Evolutionary conservation across 2,797 vertebrate genomes (phyloP), one percentile per base, ranked within the genome.

Genomic region (Serranus cabrilla): DNA sequence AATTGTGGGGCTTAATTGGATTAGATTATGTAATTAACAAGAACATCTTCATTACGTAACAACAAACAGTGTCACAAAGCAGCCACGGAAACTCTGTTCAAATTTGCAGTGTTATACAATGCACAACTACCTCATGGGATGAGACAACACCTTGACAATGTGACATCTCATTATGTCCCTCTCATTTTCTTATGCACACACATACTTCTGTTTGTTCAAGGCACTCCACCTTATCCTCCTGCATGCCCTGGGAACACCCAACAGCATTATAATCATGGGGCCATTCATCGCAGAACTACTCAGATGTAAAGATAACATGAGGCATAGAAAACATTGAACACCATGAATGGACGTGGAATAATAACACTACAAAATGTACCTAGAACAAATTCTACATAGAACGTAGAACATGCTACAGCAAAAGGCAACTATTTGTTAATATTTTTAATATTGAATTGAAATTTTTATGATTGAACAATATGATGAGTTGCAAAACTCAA

Each of bases 21-120:
- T 84, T 71, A 71, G 51, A 84, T 89, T 81, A 83, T 74, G n/a
- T 76, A 86, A 90, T 87, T 83, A 82, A 82, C 55, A 64, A 74
- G 54, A 73, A 57, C 57, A 74, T 81, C 70, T 86, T 39, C 43
- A 27, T 90, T 80, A 84, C n/a, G 13, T 72, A 91, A 89, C 62
- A 46, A 14, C 18, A 71, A 21, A 47, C 56, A 64, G 47, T 58
- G 64, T 60, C 54, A 56, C 71, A 61, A 55, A 57, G 40, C 27
- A 45, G 55, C 5, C 40, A 63, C 46, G 40, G 27, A 56, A 74
- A 62, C 37, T 60, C 7, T 43, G 21, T 45, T 71, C 2, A 57
- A 17, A 62, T 50, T 18, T 71, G 20, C 11, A 20, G 20, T n/a
- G 12, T 70, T 75, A 58, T 52, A 74, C 46, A 49, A 64, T 18